Percentiles rank a stretch among this genome's conserved stretches.
Conservation (phyloP, 2,797 vertebrate genomes). For the Spinus olivaceus region DNA sequence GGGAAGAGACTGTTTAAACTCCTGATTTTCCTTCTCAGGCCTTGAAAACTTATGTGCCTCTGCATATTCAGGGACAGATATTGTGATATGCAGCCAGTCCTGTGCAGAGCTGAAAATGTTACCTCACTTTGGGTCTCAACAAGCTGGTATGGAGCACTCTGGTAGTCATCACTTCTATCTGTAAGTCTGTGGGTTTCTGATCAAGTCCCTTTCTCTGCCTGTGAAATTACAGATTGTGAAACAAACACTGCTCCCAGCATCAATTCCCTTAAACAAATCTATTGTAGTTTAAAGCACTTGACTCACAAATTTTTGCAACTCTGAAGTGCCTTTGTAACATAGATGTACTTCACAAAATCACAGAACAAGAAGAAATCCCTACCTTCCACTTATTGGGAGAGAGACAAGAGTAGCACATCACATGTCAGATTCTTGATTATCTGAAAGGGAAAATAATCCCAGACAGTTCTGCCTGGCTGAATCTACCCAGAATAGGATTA, state of each 20-base stretch:
- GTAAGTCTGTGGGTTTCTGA: neutral
- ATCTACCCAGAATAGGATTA: neutral
- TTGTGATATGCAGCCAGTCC: neutral
- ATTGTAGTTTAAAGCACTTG: fast-evolving
- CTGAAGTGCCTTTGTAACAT: neutral
- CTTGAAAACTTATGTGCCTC: neutral
- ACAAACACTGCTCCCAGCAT: neutral
- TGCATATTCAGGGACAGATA: neutral
- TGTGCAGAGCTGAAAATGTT: neutral
- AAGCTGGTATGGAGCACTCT: neutral
- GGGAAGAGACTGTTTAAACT: neutral
- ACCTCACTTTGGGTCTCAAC: neutral
- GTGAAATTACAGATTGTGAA: neutral
- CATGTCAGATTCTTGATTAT: neutral
- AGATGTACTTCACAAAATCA: neutral
- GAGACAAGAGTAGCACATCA: neutral
- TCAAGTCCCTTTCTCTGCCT: neutral
- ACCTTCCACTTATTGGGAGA: neutral
- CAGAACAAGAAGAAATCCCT: neutral
- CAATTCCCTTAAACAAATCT: neutral
- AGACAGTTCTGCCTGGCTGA: neutral
- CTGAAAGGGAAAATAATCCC: neutral
- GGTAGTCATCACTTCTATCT: neutral
- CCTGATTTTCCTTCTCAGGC: neutral
- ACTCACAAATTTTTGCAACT: neutral